Base-by-base conservation (phyloP, 2,113 vertebrate genomes). In the Grus americana region DNA sequence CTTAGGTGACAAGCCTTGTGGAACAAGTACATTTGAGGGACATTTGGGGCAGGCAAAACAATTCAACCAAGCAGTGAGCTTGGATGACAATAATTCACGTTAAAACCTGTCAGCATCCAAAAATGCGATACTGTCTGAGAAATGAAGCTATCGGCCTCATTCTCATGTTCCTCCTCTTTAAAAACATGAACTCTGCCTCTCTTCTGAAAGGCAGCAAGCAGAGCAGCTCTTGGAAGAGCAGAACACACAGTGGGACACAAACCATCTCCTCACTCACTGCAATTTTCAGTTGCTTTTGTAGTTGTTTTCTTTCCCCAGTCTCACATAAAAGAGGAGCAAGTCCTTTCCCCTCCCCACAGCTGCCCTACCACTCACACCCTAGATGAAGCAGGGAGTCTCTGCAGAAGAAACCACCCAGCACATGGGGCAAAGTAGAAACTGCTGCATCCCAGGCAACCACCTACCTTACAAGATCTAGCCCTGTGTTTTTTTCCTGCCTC, bases 1-100 rank as follows among this genome's bases (percentile, higher is more conserved):
- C 88, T 97, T 93, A 85, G 49, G 76, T 85, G 86, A 89, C 80
- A 92, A 97, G 91, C 74, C 80, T 95, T 92, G 86, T 91, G 92
- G 91, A 97, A 91, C 80, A 87, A 96, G 86, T 91, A 92, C 95
- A 81, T 95, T 79, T 91, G 88, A 91, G 89, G 89, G 83, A 91
- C 91, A 66, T 65, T 91, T 89, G 62, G 73, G 80, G 49, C 83
- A 94, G 84, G 34, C 46, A 89, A 87, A 93, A 70, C 42, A 70
- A 89, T 87, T 92, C 96, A 92, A 79, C 52, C 83, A 71, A 87
- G 86, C 57, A 94, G 65, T 79, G 92, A 92, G 92, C 66, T 58
- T 82, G 44, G 65, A 85, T 61, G 88, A 75, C 83, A 86, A 80
- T 92, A 96, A 94, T 83, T 95, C 95, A 94, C 3, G 6, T 71